Percentiles rank a stretch among this genome's conserved stretches.
phyloP scores from a whole-genome alignment of 2,113 vertebrate genomes.

The Sciurus niger region DNA sequence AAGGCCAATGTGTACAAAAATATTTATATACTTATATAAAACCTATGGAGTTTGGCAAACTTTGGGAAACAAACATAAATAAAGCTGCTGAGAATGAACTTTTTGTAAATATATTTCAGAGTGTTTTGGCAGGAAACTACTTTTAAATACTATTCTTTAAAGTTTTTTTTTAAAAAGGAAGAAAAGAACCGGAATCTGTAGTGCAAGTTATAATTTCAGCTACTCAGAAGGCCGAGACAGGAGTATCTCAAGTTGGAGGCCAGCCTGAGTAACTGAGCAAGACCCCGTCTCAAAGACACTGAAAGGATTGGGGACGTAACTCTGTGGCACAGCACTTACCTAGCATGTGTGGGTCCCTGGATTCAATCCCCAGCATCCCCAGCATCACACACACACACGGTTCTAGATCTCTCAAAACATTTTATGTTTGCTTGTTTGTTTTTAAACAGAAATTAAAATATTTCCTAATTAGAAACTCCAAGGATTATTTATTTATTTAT shows the following conservation, averaged over 20 bases:
- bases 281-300: no score
- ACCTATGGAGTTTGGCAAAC: conserved; percentile 61
- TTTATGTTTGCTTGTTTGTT: not conserved
- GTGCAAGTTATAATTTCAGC: no score
- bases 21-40: conserved; percentile 81
- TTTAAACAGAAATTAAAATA: conserved; percentile 74
- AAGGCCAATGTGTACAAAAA: conserved; percentile 50
- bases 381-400: no score
- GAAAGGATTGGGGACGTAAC: no score
- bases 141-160: conserved; percentile 67
- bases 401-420: no score
- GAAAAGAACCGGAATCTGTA: not conserved
- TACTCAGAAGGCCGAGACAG: no score
- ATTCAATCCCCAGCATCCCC: no score
- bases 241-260: no score
- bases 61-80: conserved; percentile 81
- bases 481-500: no score
- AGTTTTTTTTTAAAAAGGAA: conserved; percentile 62
- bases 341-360: no score
- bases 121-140: conserved; percentile 66
- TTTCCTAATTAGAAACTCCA: conserved; percentile 71
- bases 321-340: no score
- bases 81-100: conserved; percentile 69
- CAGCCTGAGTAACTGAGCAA: no score
- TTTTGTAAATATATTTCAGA: conserved; percentile 60